A percentile compares a stretch with the other conserved stretches of the same genome.
Conservation (phyloP, 2,113 vertebrate species). For the Eulemur rufifrons region DNA sequence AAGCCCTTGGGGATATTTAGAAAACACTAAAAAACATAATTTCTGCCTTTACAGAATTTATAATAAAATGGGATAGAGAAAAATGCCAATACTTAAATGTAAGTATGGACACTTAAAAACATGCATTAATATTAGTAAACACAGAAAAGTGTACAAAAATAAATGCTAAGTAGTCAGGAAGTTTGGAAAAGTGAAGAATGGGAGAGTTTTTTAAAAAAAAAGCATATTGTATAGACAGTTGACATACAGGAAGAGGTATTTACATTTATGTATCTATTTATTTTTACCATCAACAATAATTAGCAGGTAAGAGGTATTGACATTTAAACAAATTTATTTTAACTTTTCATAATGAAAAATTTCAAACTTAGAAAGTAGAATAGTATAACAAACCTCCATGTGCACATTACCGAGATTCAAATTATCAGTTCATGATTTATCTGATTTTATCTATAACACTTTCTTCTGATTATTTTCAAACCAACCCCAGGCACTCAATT, state of each 20-base stretch:
- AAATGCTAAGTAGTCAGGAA: slow-evolving; percentile 10
- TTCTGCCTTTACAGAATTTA: slow-evolving; percentile 23
- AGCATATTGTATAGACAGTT: not conserved
- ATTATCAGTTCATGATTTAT: not conserved
- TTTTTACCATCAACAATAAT: no score
- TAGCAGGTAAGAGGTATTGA: not conserved
- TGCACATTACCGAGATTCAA: not conserved
- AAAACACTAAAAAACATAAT: slow-evolving; percentile 6
- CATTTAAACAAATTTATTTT: slow-evolving; percentile 39
- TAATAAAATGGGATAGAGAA: slow-evolving; percentile 25
- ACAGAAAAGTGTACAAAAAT: slow-evolving; percentile 21
- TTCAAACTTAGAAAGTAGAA: slow-evolving; percentile 6
- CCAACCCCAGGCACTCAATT: not conserved
- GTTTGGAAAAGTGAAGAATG: slow-evolving; percentile 21
- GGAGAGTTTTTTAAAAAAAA: not conserved
- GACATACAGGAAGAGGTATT: not conserved
- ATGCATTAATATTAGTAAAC: not conserved
- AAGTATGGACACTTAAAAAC: slow-evolving; percentile 21
- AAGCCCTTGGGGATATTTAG: slow-evolving; percentile 21
- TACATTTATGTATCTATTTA: not conserved
- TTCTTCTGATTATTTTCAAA: slow-evolving; percentile 27
- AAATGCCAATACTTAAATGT: slow-evolving; percentile 36
- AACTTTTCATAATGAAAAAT: slow-evolving; percentile 28
- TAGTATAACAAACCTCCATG: not conserved
- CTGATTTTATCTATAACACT: slow-evolving; percentile 12